These are phyloP conservation scores for Rhinopomastus cyanomelas DNA, from an alignment of 2,113 vertebrate genomes.

Conservation along the genomic window DNA sequence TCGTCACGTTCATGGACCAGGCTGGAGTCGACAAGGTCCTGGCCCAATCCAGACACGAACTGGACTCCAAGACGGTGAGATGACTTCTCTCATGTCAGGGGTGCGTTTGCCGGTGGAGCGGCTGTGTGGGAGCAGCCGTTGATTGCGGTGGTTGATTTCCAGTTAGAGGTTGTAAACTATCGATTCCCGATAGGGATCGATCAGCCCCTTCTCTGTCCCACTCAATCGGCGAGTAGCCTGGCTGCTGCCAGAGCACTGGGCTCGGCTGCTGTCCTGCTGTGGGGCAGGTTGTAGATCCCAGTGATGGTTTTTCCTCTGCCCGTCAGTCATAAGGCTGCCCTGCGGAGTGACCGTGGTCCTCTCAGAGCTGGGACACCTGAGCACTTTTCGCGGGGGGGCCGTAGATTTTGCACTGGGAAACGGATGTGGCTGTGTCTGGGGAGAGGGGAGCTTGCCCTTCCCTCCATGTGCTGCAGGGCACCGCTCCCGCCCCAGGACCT, in stretches of 20 bases:
- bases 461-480: not conserved
- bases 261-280: not conserved
- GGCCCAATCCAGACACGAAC: slow-evolving; percentile 94
- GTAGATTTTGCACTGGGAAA: not conserved
- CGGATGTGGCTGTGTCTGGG: not conserved
- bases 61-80: slow-evolving; percentile 99
- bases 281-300: not conserved
- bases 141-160: slow-evolving; percentile 10
- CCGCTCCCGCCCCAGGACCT: not conserved
- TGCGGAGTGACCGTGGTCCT: not conserved
- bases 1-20: slow-evolving; percentile 98
- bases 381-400: not conserved
- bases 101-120: not conserved
- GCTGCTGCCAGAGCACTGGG: not conserved
- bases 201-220: not conserved
- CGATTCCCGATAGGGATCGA: not conserved
- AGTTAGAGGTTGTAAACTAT: slow-evolving; percentile 25
- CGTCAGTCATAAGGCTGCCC: not conserved
- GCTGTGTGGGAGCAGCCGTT: not conserved
- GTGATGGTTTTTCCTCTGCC: not conserved
- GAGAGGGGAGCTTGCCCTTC: not conserved
- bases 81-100: slow-evolving; percentile 42
- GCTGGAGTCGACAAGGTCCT: slow-evolving; percentile 98
- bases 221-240: not conserved
- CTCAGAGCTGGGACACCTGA: not conserved